These are phyloP conservation scores for Manis javanica DNA, from an alignment of 2,797 vertebrate genomes.

Conservation along the genomic window DNA sequence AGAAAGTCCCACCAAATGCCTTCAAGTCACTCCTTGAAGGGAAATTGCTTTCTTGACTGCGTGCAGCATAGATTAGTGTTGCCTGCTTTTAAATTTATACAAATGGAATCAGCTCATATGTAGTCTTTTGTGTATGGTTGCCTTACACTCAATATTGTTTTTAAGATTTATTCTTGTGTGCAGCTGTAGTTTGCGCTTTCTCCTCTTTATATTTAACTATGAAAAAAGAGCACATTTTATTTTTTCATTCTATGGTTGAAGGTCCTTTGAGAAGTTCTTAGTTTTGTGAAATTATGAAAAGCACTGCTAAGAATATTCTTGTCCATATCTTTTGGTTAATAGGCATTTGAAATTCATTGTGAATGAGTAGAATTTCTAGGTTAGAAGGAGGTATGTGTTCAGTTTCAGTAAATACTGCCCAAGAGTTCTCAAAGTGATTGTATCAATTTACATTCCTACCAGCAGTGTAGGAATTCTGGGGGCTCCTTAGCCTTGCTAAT, in stretches of 20 bases:
- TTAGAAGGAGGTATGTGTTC: neutral
- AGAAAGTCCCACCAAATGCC: neutral
- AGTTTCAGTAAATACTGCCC: neutral
- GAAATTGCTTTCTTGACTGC: neutral
- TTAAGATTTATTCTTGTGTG: neutral
- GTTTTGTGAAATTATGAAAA: neutral
- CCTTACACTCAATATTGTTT: neutral
- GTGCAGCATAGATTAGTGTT: neutral
- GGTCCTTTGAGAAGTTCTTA: neutral
- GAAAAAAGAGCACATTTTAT: neutral
- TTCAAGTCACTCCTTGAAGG: too few relatives aligned
- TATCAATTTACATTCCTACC: neutral
- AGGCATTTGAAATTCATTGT: neutral
- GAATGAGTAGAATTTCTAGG: neutral
- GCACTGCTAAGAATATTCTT: neutral
- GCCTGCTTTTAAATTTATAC: neutral
- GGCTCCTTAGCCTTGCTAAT: neutral
- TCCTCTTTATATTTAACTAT: neutral
- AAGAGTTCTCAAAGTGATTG: neutral
- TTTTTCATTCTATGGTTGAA: neutral
- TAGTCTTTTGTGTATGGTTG: neutral
- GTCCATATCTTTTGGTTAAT: neutral
- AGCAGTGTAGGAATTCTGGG: neutral
- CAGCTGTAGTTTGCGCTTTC: neutral
- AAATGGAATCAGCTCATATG: neutral